Percentiles rank a stretch among this genome's conserved stretches.
Conservation (phyloP, 2,113 vertebrate species). For the Ochotona princeps region DNA sequence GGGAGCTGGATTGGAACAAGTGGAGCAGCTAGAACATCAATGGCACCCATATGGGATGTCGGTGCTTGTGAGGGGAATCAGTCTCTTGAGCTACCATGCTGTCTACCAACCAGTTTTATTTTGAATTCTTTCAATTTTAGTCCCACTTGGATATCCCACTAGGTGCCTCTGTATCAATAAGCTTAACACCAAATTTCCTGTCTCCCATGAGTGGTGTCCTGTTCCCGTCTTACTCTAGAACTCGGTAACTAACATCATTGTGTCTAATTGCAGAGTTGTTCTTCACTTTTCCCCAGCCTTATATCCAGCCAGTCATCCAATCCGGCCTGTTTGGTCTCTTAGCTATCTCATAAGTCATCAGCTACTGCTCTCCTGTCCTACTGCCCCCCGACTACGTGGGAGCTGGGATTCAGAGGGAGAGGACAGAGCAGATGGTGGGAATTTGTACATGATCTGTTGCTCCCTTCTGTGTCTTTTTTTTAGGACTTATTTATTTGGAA, state of each 20-base stretch:
- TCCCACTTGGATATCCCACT: neutral
- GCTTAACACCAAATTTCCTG: neutral
- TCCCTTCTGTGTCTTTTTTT: neutral
- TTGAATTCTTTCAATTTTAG: slow-evolving; percentile 6
- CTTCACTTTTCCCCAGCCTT: neutral
- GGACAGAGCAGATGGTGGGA: neutral
- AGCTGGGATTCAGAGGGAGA: neutral
- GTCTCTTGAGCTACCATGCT: too few relatives aligned
- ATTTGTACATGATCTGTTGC: neutral
- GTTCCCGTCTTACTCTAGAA: neutral
- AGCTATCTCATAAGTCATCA: neutral
- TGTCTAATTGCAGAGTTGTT: neutral
- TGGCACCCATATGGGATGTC: too few relatives aligned
- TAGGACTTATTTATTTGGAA: too few relatives aligned
- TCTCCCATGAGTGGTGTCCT: neutral
- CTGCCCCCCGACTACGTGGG: neutral
- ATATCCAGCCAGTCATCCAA: neutral
- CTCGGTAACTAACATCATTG: neutral
- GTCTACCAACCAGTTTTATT: too few relatives aligned
- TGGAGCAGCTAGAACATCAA: too few relatives aligned
- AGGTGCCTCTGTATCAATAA: neutral
- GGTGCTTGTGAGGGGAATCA: too few relatives aligned
- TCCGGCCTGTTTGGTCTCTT: neutral
- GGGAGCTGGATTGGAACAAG: too few relatives aligned
- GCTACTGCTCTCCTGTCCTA: neutral